Conservation (phyloP, 1,140 invertebrate species). For the Drosophila neocordata region DNA sequence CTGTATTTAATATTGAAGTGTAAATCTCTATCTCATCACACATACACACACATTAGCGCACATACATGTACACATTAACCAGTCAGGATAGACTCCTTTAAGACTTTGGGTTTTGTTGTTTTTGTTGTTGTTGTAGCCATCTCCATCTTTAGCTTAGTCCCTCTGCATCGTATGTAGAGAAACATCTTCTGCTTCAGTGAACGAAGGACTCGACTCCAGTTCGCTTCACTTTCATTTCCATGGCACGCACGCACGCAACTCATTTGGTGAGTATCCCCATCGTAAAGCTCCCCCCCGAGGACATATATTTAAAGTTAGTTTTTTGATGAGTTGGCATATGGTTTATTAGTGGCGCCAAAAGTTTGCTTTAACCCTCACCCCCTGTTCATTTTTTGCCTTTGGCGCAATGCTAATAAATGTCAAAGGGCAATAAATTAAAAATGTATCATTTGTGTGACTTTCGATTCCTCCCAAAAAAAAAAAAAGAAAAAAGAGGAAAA, state of each 20-base stretch:
- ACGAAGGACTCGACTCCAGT: slow-evolving; percentile 25
- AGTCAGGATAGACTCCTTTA: not conserved
- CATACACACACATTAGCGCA: not conserved
- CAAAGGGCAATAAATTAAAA: slow-evolving; percentile 66
- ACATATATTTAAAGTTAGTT: slow-evolving; percentile 76
- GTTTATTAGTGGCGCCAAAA: slow-evolving; percentile 71
- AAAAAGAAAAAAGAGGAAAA: not conserved
- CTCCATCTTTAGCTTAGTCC: not conserved
- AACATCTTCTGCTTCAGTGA: slow-evolving; percentile 46
- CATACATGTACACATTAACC: not conserved
- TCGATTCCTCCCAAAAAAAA: not conserved
- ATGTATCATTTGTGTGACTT: slow-evolving; percentile 48
- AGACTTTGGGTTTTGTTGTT: not conserved
- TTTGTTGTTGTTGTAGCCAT: not conserved
- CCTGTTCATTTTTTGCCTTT: slow-evolving; percentile 19
- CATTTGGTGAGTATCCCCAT: slow-evolving; percentile 33
- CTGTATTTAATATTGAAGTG: slow-evolving; percentile 9
- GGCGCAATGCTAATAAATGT: slow-evolving; percentile 46
- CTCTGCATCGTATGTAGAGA: not conserved
- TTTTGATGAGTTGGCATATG: slow-evolving; percentile 78
- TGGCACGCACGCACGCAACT: slow-evolving; percentile 57
- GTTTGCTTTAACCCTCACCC: slow-evolving; percentile 28
- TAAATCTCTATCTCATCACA: slow-evolving; percentile 14
- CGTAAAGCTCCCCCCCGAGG: slow-evolving; percentile 40
- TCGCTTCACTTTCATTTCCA: slow-evolving; percentile 46